phyloP scores from a whole-genome alignment of 2,113 vertebrate genomes.

The Gasterosteus nipponicus region DNA sequence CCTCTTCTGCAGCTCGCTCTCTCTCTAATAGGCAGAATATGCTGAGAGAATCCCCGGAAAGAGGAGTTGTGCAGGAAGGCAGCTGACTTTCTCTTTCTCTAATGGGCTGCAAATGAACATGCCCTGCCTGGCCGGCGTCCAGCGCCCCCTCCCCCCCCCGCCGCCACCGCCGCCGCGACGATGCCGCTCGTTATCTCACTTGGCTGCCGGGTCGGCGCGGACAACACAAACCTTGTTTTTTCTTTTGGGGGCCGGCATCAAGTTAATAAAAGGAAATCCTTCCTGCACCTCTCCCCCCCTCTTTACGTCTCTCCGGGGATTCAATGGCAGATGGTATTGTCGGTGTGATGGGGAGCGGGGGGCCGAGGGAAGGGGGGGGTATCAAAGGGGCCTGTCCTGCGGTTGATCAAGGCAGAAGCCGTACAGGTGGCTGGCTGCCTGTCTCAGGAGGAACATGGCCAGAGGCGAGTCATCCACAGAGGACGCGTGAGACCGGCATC shows the following conservation, averaged over 20 bases:
- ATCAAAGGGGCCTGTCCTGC: constrained; percentile 62
- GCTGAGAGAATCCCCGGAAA: constrained; percentile 2
- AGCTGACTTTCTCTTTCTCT: constrained; percentile 37
- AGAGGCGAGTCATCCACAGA: constrained; percentile 39
- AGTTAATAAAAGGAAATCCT: constrained; percentile 30
- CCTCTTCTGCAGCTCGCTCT: not conserved
- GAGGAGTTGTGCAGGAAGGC: not conserved
- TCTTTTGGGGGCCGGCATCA: constrained; percentile 2
- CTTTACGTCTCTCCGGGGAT: constrained; percentile 36
- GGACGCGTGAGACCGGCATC: not conserved
- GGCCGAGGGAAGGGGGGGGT: not conserved
- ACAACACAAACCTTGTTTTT: constrained; percentile 33
- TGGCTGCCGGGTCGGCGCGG: constrained; percentile 59
- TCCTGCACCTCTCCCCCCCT: constrained; percentile 7
- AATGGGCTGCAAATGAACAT: constrained; percentile 61
- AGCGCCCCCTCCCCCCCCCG: constrained; percentile 27
- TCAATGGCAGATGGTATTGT: constrained; percentile 59
- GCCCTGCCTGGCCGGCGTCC: constrained; percentile 40
- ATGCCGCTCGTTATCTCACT: constrained; percentile 70
- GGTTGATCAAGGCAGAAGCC: constrained; percentile 70
- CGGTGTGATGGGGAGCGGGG: constrained; percentile 10
- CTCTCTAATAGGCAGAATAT: constrained; percentile 35
- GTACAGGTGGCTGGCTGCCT: constrained; percentile 62
- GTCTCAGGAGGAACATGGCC: constrained; percentile 52
- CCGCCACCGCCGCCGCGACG: constrained; percentile 36